phyloP scores from a whole-genome alignment of 2,113 vertebrate species.

The Mus musculus region GRCm39 chr1:89847501-89848000 shows the following conservation, averaged over 20 bases:
- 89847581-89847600: too few species aligned
- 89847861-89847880: fast-evolving
- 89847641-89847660: not conserved
- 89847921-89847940: not conserved
- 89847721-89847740: not conserved
- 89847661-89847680: not conserved
- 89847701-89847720: fast-evolving
- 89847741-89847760: not conserved
- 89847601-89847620: too few species aligned
- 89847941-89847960: not conserved
- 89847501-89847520: not conserved
- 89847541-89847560: too few species aligned
- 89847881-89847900: not conserved
- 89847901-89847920: not conserved
- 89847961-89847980: fast-evolving
- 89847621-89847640: not conserved
- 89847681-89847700: not conserved
- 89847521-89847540: not conserved
- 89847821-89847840: too few species aligned
- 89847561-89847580: too few species aligned
- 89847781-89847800: not conserved
- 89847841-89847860: fast-evolving
- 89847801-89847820: not conserved
- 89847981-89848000: not conserved
- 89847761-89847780: not conserved